phyloP scores from a whole-genome alignment of 2,113 vertebrate species.

The Sapajus apella region DNA sequence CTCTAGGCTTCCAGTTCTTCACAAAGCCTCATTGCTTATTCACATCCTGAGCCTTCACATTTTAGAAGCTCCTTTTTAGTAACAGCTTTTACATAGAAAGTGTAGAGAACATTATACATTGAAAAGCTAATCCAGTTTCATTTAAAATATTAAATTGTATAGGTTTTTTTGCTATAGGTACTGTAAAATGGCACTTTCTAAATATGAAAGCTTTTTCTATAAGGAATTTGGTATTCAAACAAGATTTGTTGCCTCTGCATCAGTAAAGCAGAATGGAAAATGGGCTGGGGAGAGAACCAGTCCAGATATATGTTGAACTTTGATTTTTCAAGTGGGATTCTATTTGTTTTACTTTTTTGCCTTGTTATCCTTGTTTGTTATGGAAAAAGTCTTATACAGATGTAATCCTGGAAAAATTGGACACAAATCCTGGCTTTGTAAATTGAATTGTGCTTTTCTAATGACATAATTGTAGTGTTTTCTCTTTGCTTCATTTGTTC shows the following conservation, averaged over 20 bases:
- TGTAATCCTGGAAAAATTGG: background rate
- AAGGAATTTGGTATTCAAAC: background rate
- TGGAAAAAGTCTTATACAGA: background rate
- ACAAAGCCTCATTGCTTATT: background rate
- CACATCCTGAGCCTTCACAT: background rate
- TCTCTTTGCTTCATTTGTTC: background rate
- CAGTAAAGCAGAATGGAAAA: background rate
- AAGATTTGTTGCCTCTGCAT: background rate
- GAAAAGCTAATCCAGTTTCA: background rate
- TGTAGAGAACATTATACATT: background rate
- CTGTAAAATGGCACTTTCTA: background rate
- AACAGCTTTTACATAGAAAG: background rate
- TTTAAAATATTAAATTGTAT: background rate
- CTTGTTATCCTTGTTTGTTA: background rate
- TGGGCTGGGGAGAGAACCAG: background rate
- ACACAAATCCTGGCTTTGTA: background rate
- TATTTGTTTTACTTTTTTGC: background rate
- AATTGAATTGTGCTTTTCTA: background rate
- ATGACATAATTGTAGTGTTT: background rate
- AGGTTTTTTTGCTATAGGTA: background rate
- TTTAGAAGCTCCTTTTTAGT: background rate
- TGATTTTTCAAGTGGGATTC: background rate
- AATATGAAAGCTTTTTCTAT: background rate
- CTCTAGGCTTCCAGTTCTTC: background rate
- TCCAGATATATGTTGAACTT: background rate